Evolutionary conservation across 2,888 invertebrate genomes (phyloP).

Genomic region (Chrysolina americana): DNA sequence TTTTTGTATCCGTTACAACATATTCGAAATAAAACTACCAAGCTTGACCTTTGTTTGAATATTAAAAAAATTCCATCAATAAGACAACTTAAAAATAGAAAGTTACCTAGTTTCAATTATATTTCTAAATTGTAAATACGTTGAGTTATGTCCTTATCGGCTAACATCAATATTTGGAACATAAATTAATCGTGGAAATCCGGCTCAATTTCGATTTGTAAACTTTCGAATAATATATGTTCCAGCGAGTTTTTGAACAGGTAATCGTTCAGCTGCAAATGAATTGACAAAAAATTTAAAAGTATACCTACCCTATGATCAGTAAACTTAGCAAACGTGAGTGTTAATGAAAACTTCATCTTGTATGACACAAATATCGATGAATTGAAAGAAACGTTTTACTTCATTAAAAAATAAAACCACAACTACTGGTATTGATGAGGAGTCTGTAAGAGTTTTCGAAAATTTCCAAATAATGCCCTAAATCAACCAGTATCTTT

Average conservation of each 20-base stretch:
- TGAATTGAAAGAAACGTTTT: too few species aligned
- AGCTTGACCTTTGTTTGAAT: not conserved
- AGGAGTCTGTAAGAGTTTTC: too few species aligned
- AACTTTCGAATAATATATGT: constrained; percentile 24
- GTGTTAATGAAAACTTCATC: too few species aligned
- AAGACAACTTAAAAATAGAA: constrained; percentile 27
- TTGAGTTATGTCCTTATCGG: constrained; percentile 31
- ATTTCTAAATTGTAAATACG: constrained; percentile 9
- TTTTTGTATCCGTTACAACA: not conserved
- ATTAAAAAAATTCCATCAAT: not conserved
- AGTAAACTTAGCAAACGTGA: too few species aligned
- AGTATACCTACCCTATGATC: too few species aligned
- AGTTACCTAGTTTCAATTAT: constrained; percentile 16
- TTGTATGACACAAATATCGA: too few species aligned
- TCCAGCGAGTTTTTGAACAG: not conserved
- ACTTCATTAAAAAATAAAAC: too few species aligned
- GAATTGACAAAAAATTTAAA: too few species aligned
- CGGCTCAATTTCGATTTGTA: constrained; percentile 18
- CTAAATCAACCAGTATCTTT: too few species aligned
- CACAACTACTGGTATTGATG: too few species aligned
- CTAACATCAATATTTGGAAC: constrained; percentile 36
- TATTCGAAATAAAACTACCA: not conserved
- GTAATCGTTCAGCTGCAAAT: too few species aligned
- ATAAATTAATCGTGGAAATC: constrained; percentile 28
- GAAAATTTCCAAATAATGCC: too few species aligned